Evolutionary conservation across 2,797 vertebrate genomes (phyloP).

Genomic region (Strix occidentalis): DNA sequence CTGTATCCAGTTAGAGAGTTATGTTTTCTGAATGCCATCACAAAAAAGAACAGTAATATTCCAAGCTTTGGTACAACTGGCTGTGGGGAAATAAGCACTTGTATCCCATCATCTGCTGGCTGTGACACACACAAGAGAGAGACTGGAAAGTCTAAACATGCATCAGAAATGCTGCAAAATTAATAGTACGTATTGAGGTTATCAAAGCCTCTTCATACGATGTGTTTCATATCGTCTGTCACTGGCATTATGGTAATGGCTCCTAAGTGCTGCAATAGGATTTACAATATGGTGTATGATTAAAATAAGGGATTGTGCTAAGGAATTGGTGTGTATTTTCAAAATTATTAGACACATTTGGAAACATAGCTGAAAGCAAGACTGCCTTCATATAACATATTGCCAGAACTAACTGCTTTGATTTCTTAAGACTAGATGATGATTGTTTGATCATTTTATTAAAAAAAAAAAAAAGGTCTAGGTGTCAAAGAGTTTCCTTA

Average conservation of each 20-base stretch:
- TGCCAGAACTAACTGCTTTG: conserved; percentile 82
- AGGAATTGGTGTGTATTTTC: conserved; percentile 67
- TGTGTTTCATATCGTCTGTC: not conserved
- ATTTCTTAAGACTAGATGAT: conserved; percentile 82
- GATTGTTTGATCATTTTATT: conserved; percentile 87
- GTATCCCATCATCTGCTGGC: not conserved
- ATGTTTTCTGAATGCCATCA: not conserved
- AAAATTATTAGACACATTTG: conserved; percentile 76
- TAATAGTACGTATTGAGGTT: not conserved
- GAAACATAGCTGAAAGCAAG: conserved; percentile 76
- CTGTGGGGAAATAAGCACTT: not conserved
- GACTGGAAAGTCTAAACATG: not conserved
- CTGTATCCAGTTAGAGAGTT: not conserved
- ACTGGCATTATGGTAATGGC: conserved; percentile 24
- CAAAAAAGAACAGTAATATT: not conserved
- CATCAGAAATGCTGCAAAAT: not conserved
- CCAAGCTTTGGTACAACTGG: not conserved
- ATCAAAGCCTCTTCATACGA: not conserved
- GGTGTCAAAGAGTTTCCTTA: conserved; percentile 89
- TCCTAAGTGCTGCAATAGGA: conserved; percentile 48
- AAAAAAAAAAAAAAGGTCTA: conserved; percentile 69
- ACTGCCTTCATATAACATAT: conserved; percentile 71
- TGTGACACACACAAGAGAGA: not conserved
- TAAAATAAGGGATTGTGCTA: conserved; percentile 60
- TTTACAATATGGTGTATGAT: conserved; percentile 62